Evolutionary conservation across 2,888 invertebrate genomes (phyloP), one percentile per base, ranked within the genome.

Genomic region (Tromatobia lineatoria): DNA sequence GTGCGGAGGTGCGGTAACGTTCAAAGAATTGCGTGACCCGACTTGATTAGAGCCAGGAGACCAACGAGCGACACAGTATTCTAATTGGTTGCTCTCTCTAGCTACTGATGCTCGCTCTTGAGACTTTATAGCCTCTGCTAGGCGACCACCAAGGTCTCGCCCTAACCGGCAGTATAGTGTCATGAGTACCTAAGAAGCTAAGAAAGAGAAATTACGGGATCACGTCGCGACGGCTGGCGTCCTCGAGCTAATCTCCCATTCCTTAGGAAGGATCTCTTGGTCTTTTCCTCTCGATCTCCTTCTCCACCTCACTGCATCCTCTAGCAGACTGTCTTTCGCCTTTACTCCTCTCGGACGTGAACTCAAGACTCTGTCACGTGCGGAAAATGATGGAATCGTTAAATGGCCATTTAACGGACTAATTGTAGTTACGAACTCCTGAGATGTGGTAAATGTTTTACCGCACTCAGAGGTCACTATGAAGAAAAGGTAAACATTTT

Each of bases 151-250:
- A 23, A 78, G 85, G 78, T 74, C 29, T 47, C 78, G 54, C 66
- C 82, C 50, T 81, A 80, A 85, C 86, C 79, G 59, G 69, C 38
- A 70, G 66, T 73, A 64, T 57, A 69, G 50, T 67, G 66, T 83
- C 61, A 78, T 45, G 80, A 45, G 25, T 34, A 47, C 59, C 61
- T 59, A 83, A 87, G 88, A 90, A 89, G 47, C 75, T 83, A 84
- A 88, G 88, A 90, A 90, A 88, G 89, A 90, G 88, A 90, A 90
- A 90, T 90, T 87, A 89, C 88, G 71, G 88, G 88, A 90, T 90
- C 88, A 90, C 88, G 87, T 89, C 83, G 74, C 69, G 78, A 69
- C 50, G 78, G 76, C 74, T 67, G 73, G 64, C 78, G 71, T 86
- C 80, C 86, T 81, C 77, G 82, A 83, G 84, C 85, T 84, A 86